Percentiles rank a stretch among this genome's conserved stretches.
phyloP scores from a whole-genome alignment of 2,797 vertebrate species.

The Epinephelus malabaricus region DNA sequence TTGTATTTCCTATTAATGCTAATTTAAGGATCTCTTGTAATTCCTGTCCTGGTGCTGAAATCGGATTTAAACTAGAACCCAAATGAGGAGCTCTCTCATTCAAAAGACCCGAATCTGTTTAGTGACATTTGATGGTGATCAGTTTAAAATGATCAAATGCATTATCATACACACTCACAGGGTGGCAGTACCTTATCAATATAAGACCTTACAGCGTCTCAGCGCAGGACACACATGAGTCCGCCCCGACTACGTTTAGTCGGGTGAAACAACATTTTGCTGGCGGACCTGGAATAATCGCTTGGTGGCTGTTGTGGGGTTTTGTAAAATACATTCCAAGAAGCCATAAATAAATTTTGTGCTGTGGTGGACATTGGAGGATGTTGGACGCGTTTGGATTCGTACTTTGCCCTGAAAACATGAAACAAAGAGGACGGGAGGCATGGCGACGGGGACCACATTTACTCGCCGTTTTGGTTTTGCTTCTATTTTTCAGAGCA shows the following conservation, averaged over 20 bases:
- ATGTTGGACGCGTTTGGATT: constrained; percentile 14
- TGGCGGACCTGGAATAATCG: not conserved
- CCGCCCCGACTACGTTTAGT: not conserved
- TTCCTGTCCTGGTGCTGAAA: not conserved
- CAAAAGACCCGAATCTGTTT: not conserved
- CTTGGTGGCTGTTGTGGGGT: not conserved
- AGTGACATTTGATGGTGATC: too few relatives aligned
- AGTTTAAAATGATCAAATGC: not conserved
- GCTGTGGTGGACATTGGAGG: not conserved
- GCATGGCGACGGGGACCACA: constrained; percentile 16
- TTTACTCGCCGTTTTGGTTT: constrained; percentile 18
- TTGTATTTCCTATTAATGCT: not conserved
- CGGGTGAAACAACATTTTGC: not conserved
- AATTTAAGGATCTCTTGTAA: accelerated
- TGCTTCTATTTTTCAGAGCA: constrained; percentile 26
- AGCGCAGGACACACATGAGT: not conserved
- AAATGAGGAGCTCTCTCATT: accelerated
- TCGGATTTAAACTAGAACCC: not conserved
- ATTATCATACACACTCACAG: constrained; percentile 25
- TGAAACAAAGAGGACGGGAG: constrained; percentile 68
- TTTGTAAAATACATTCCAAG: not conserved
- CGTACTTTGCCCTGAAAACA: not conserved
- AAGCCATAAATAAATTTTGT: not conserved
- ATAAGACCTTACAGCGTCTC: not conserved
- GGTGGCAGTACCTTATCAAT: constrained; percentile 58